Evolutionary conservation across 2,888 invertebrate species (phyloP).

Genomic region (Drepana falcataria): DNA sequence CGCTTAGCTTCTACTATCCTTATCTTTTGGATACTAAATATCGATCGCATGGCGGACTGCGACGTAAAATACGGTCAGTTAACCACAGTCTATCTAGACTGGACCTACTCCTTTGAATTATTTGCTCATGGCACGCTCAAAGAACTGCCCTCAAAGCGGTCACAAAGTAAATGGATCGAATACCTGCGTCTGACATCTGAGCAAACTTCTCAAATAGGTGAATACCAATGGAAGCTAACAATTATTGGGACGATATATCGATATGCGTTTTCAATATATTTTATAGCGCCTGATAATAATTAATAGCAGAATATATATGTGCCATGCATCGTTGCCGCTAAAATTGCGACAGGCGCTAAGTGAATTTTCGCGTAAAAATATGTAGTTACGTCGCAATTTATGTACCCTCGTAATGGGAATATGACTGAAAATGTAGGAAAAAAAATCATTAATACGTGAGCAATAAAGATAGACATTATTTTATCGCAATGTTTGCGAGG

Average conservation of each 20-base stretch:
- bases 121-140: slow-evolving; percentile 17
- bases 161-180: slow-evolving; percentile 33
- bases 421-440: slow-evolving; percentile 23
- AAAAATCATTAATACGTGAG: slow-evolving; percentile 54
- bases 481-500: slow-evolving; percentile 34
- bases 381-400: slow-evolving; percentile 17
- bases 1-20: slow-evolving; percentile 16
- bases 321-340: slow-evolving; percentile 36
- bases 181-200: slow-evolving; percentile 31
- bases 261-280: slow-evolving; percentile 22
- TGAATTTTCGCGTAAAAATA: slow-evolving; percentile 27
- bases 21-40: slow-evolving; percentile 20
- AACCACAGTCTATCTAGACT: slow-evolving; percentile 12
- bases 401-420: slow-evolving; percentile 10
- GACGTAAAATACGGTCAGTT: slow-evolving; percentile 22
- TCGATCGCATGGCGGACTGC: slow-evolving; percentile 22
- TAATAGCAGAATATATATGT: slow-evolving; percentile 29
- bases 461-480: slow-evolving; percentile 56
- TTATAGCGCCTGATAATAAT: slow-evolving; percentile 35
- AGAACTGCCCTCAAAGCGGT: slow-evolving; percentile 25
- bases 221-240: slow-evolving; percentile 25
- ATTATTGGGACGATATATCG: slow-evolving; percentile 32
- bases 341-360: slow-evolving; percentile 33
- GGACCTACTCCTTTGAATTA: slow-evolving; percentile 27
- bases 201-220: slow-evolving; percentile 20